phyloP scores from a whole-genome alignment of 2,797 vertebrate species.

The Sphaeramia orbicularis region DNA sequence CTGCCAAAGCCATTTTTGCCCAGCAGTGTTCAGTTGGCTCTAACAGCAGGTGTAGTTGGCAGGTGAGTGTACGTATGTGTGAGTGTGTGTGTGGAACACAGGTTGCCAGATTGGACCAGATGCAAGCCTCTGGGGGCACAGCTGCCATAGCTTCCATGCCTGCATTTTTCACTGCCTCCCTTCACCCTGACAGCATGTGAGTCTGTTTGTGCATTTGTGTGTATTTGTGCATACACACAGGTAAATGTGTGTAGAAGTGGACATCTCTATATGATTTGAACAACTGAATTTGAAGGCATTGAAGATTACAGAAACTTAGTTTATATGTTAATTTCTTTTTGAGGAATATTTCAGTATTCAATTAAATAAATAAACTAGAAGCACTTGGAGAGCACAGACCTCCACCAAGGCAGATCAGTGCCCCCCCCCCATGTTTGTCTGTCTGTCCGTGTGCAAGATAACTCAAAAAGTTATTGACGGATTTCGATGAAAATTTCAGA shows the following conservation, averaged over 20 bases:
- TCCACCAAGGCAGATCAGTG: no score
- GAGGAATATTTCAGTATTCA: neutral
- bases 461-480: no score
- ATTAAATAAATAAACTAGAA: no score
- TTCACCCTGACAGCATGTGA: constrained; percentile 46
- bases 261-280: constrained; percentile 30
- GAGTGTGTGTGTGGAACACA: constrained; percentile 38
- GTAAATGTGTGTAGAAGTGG: constrained; percentile 11
- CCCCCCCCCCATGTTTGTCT: no score
- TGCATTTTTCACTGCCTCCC: constrained; percentile 66
- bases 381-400: no score
- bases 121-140: constrained; percentile 78
- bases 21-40: constrained; percentile 46
- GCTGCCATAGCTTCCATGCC: constrained; percentile 65
- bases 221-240: constrained; percentile 7
- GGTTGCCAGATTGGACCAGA: constrained; percentile 79
- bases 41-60: constrained; percentile 67
- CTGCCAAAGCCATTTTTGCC: constrained; percentile 59
- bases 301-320: constrained; percentile 18
- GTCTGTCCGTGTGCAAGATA: no score
- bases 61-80: constrained; percentile 52
- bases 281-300: constrained; percentile 9
- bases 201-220: constrained; percentile 39
- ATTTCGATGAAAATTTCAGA: no score
- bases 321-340: constrained; percentile 3